Percentiles rank a stretch among this genome's conserved stretches.
These are phyloP conservation scores for Guaruba guarouba DNA, from an alignment of 2,113 vertebrate species.

Conservation along the genomic window DNA sequence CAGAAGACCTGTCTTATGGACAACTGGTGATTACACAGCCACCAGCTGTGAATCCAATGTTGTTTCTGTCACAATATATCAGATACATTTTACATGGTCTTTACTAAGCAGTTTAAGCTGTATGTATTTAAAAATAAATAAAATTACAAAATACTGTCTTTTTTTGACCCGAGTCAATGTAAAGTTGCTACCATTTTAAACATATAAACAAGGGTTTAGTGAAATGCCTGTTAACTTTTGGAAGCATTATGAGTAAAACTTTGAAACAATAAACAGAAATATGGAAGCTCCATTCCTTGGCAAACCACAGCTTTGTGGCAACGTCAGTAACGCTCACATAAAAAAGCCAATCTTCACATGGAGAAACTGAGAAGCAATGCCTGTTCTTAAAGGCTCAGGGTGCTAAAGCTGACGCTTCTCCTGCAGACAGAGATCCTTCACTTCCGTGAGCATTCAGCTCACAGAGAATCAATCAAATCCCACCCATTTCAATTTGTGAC, in stretches of 20 bases:
- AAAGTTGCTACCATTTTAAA: neutral
- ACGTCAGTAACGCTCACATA: neutral
- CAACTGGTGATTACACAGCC: neutral
- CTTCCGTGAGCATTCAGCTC: neutral
- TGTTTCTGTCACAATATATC: neutral
- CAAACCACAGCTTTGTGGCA: neutral
- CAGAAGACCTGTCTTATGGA: neutral
- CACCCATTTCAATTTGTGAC: neutral
- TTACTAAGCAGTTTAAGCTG: neutral
- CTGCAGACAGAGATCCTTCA: neutral
- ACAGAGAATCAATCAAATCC: neutral
- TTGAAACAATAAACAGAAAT: neutral
- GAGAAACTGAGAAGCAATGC: neutral
- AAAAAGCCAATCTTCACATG: neutral
- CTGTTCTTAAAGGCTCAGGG: neutral
- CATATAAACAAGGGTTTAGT: neutral
- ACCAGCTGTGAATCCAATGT: neutral
- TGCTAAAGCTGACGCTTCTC: neutral
- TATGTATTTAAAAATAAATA: neutral
- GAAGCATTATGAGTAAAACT: neutral
- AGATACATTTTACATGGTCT: neutral
- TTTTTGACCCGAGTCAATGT: neutral
- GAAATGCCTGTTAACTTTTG: neutral
- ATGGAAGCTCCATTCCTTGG: neutral
- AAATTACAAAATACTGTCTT: neutral